These are phyloP conservation scores for Pseudopleuronectes americanus DNA, from an alignment of 2,797 vertebrate species.

Conservation along the genomic window DNA sequence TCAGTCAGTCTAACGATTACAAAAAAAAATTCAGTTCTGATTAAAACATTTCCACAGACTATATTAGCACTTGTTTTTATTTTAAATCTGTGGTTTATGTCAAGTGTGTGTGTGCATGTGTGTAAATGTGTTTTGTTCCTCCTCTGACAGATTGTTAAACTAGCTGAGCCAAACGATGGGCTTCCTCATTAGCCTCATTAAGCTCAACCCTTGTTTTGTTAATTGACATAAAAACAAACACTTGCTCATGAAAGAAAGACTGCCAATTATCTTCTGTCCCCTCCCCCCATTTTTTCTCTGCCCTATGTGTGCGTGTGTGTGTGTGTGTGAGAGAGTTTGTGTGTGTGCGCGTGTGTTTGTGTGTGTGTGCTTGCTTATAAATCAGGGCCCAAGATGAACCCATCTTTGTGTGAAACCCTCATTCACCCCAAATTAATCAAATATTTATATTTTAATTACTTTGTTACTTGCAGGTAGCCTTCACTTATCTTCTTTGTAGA, in stretches of 20 bases:
- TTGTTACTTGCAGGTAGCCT: too few relatives aligned
- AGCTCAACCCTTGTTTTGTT: slow-evolving; percentile 72
- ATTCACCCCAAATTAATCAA: slow-evolving; percentile 18
- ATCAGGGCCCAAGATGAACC: too few relatives aligned
- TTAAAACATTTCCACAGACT: too few relatives aligned
- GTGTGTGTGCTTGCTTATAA: slow-evolving; percentile 1
- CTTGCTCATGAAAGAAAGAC: slow-evolving; percentile 9
- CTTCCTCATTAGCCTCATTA: slow-evolving; percentile 76
- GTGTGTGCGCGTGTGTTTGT: neutral
- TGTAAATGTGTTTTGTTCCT: slow-evolving; percentile 27
- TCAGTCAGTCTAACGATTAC: neutral
- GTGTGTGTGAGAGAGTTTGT: too few relatives aligned
- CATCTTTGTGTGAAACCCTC: slow-evolving; percentile 4
- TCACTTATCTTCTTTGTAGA: too few relatives aligned
- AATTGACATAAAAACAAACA: slow-evolving; percentile 80
- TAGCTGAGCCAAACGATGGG: slow-evolving; percentile 63
- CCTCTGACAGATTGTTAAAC: slow-evolving; percentile 58
- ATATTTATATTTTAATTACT: neutral
- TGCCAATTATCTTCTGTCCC: slow-evolving; percentile 47
- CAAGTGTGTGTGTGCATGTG: neutral
- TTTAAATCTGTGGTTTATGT: neutral
- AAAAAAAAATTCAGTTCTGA: too few relatives aligned
- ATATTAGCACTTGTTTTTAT: neutral
- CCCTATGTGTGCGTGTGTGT: neutral
- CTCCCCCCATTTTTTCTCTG: slow-evolving; percentile 9